A percentile compares a stretch with the other conserved stretches of the same genome.
Conservation (phyloP, 2,888 invertebrate genomes). For the Halocaridina rubra region DNA sequence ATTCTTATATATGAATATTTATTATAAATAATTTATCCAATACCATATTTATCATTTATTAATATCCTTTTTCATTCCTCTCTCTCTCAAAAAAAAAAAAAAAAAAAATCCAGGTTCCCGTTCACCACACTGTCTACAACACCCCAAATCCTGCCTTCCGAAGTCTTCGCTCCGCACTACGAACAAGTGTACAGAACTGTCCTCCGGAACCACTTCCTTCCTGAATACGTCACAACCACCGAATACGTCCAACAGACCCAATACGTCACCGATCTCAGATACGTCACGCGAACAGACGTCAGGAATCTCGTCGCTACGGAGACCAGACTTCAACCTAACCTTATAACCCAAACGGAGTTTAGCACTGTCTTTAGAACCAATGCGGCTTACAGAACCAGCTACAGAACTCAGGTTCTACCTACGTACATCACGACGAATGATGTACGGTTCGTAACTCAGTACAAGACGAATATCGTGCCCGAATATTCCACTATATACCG, state of each 20-base stretch:
- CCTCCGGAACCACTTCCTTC: constrained; percentile 36
- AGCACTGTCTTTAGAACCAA: constrained; percentile 20
- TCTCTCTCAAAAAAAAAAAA: too few species aligned
- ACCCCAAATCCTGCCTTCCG: constrained; percentile 33
- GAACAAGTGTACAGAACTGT: constrained; percentile 13
- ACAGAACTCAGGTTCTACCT: constrained; percentile 32
- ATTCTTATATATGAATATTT: too few species aligned
- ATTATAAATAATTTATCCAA: too few species aligned
- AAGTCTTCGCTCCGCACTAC: background rate
- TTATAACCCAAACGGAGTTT: constrained; percentile 36
- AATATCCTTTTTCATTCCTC: too few species aligned
- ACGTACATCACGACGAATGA: constrained; percentile 38
- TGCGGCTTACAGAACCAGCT: constrained; percentile 34
- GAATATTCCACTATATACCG: constrained; percentile 29
- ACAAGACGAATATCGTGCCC: constrained; percentile 38
- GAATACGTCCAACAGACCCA: constrained; percentile 23
- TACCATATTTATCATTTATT: too few species aligned
- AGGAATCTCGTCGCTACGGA: constrained; percentile 32
- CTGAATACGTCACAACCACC: constrained; percentile 34
- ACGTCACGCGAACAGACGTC: constrained; percentile 22
- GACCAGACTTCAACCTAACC: constrained; percentile 21
- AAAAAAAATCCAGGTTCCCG: too few species aligned
- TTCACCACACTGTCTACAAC: constrained; percentile 38
- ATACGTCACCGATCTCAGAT: constrained; percentile 28
- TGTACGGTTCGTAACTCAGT: background rate